A percentile compares a stretch with the other conserved stretches of the same genome.
Evolutionary conservation across 2,888 invertebrate species (phyloP).

Genomic region (Horisme vitalbata): DNA sequence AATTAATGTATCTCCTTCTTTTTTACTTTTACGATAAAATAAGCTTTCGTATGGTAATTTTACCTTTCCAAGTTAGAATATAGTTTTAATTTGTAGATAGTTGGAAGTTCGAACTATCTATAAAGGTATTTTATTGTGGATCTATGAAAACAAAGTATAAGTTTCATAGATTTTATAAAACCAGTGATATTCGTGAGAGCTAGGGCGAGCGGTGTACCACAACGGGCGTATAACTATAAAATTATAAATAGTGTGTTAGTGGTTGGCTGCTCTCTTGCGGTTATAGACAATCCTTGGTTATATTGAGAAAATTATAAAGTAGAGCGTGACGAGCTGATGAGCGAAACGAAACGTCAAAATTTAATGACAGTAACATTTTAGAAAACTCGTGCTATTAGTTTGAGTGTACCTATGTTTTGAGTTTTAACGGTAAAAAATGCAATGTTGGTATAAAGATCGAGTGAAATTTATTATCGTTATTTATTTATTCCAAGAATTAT

Average conservation of each 20-base stretch:
- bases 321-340: conserved; percentile 24
- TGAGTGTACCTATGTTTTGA: too few relatives aligned
- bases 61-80: too few relatives aligned
- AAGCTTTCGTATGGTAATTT: too few relatives aligned
- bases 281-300: conserved; percentile 11
- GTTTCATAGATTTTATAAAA: conserved; percentile 37
- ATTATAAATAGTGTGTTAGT: conserved; percentile 13
- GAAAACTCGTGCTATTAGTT: conserved; percentile 1
- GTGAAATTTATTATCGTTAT: too few relatives aligned
- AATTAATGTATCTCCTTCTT: too few relatives aligned
- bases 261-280: conserved; percentile 20
- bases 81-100: too few relatives aligned
- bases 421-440: too few relatives aligned
- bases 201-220: conserved; percentile 39
- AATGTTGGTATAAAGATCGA: too few relatives aligned
- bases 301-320: conserved; percentile 17
- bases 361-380: conserved; percentile 2
- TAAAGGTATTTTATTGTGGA: too few relatives aligned
- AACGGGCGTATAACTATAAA: conserved; percentile 26
- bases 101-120: too few relatives aligned
- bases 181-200: conserved; percentile 49
- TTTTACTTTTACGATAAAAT: too few relatives aligned
- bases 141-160: conserved; percentile 12
- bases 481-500: too few relatives aligned
- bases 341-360: conserved; percentile 23